Evolutionary conservation across 2,888 invertebrate species (phyloP).

Genomic region (Erebia aethiops): DNA sequence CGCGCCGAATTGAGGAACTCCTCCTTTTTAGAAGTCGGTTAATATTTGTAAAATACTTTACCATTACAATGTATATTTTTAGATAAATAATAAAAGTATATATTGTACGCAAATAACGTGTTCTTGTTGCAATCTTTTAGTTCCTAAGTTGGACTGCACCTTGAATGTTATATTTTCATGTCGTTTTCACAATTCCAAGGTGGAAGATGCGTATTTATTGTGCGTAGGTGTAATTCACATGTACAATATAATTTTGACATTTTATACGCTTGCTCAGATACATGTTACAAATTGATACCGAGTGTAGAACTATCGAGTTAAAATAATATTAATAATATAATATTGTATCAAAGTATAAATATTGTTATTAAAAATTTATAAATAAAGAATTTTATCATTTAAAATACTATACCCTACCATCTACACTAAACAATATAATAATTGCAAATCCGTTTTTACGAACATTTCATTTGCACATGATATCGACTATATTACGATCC

Average conservation of each 20-base stretch:
- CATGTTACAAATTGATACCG: slow-evolving; percentile 14
- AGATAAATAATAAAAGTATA: not conserved
- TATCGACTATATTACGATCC: slow-evolving; percentile 48
- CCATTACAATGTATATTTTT: not conserved
- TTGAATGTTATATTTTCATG: slow-evolving; percentile 8
- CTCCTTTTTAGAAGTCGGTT: too few species aligned
- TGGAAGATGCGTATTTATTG: slow-evolving; percentile 63
- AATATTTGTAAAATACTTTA: too few species aligned
- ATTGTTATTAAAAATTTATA: slow-evolving; percentile 21
- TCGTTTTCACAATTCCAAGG: slow-evolving; percentile 36
- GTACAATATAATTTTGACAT: slow-evolving; percentile 29
- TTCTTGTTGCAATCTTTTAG: not conserved
- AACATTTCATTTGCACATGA: slow-evolving; percentile 32
- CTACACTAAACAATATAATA: slow-evolving; percentile 14
- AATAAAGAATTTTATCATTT: slow-evolving; percentile 15
- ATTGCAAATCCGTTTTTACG: slow-evolving; percentile 1
- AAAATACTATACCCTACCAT: slow-evolving; percentile 15
- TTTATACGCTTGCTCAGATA: slow-evolving; percentile 25
- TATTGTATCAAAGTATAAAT: slow-evolving; percentile 19
- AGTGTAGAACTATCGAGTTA: slow-evolving; percentile 1
- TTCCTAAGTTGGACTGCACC: slow-evolving; percentile 41
- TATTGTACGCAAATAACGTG: not conserved
- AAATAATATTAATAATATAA: not conserved
- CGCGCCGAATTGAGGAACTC: too few species aligned
- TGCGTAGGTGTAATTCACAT: slow-evolving; percentile 45